Conservation (phyloP, 1,140 invertebrate genomes). For the Teleogryllus occipitalis region DNA sequence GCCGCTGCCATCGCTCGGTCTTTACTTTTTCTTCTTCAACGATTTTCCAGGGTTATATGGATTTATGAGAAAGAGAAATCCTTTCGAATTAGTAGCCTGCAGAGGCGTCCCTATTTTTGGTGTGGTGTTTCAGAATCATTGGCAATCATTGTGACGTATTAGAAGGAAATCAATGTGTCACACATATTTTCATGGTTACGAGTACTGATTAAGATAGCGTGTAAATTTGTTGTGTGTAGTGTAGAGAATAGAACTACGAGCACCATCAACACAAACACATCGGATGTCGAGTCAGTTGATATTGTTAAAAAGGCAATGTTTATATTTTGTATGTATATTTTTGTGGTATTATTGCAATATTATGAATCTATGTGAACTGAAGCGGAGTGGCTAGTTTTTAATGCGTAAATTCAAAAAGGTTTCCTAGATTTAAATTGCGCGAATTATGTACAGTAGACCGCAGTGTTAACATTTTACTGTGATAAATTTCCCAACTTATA, state of each 20-base stretch:
- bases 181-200: neutral
- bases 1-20: too few relatives aligned
- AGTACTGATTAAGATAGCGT: neutral
- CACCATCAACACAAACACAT: neutral
- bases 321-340: conserved; percentile 6
- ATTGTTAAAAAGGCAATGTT: neutral
- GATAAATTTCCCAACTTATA: neutral
- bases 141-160: neutral
- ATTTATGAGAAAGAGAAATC: too few relatives aligned
- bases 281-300: neutral
- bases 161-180: neutral
- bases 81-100: neutral
- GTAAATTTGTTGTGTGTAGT: neutral
- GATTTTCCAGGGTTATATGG: too few relatives aligned
- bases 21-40: too few relatives aligned
- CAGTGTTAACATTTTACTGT: neutral
- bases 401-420: neutral
- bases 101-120: neutral
- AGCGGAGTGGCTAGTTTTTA: neutral
- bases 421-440: neutral
- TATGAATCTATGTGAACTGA: neutral
- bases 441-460: neutral
- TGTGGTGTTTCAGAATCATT: neutral
- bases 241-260: neutral
- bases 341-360: neutral